These are phyloP conservation scores for Eulemur coronatus DNA, from an alignment of 2,797 vertebrate species.

Conservation along the genomic window DNA sequence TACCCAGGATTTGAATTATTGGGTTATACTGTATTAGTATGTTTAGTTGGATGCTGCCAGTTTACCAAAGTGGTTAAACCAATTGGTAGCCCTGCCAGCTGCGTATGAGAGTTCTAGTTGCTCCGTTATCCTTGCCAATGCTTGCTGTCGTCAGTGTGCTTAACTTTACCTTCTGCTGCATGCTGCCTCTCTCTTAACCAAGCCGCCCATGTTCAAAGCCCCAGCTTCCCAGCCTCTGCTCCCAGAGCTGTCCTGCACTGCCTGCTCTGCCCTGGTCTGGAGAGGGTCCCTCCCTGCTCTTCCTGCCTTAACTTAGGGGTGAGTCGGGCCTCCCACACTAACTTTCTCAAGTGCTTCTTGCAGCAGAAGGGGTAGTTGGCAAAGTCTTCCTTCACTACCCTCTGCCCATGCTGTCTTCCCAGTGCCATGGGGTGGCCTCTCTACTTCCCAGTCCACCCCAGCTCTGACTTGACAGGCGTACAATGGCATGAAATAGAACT, in stretches of 20 bases:
- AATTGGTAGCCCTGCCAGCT: not conserved
- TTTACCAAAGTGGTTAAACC: not conserved
- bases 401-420: not conserved
- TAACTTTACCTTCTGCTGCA: not conserved
- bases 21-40: not conserved
- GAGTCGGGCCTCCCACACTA: not conserved
- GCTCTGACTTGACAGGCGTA: not conserved
- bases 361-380: not conserved
- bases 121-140: not conserved
- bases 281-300: not conserved
- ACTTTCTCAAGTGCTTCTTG: not conserved
- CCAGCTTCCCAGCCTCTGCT: not conserved
- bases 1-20: not conserved
- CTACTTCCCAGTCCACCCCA: not conserved
- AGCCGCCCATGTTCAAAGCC: not conserved
- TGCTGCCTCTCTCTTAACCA: not conserved
- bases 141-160: not conserved
- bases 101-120: not conserved
- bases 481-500: not conserved
- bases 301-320: not conserved
- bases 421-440: not conserved
- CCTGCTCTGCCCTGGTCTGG: not conserved
- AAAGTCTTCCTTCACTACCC: not conserved
- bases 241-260: not conserved
- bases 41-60: not conserved